Percentiles rank a stretch among this genome's conserved stretches.
Conservation (phyloP, 2,797 vertebrate species). For the Bucorvus abyssinicus region DNA sequence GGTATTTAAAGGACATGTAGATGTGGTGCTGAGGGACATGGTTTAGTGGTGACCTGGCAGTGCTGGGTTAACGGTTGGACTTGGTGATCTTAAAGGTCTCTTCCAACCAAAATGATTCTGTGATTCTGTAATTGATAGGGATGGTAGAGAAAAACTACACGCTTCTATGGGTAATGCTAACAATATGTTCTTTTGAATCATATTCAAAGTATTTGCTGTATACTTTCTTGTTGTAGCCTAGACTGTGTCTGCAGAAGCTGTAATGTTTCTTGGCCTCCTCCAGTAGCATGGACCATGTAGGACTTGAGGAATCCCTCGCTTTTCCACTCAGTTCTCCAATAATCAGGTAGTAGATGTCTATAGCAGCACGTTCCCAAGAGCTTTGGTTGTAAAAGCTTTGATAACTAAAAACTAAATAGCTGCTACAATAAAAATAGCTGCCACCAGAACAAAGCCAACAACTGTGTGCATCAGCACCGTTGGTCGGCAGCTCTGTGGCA, state of each 20-base stretch:
- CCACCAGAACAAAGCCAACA: background rate
- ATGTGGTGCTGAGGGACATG: too few relatives aligned
- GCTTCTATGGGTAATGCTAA: background rate
- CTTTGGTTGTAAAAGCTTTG: background rate
- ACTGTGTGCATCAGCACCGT: too few relatives aligned
- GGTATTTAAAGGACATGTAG: too few relatives aligned
- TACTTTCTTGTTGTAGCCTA: background rate
- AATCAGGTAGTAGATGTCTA: background rate
- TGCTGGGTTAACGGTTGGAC: too few relatives aligned
- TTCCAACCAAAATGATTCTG: too few relatives aligned
- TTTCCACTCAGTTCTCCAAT: background rate
- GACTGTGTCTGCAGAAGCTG: background rate
- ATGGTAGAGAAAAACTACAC: background rate
- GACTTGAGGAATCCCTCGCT: background rate
- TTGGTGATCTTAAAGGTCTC: too few relatives aligned
- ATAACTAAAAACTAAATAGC: background rate
- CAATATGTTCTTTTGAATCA: background rate
- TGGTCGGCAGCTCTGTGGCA: fast-evolving
- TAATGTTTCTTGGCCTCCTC: background rate
- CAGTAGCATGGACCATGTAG: background rate
- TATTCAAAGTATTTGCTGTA: background rate
- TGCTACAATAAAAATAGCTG: background rate
- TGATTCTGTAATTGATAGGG: background rate
- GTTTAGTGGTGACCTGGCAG: too few relatives aligned
- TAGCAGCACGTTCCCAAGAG: background rate